Percentiles rank a stretch among this genome's conserved stretches.
These are phyloP conservation scores for Polia nebulosa DNA, from an alignment of 2,888 invertebrate species.

Conservation along the genomic window DNA sequence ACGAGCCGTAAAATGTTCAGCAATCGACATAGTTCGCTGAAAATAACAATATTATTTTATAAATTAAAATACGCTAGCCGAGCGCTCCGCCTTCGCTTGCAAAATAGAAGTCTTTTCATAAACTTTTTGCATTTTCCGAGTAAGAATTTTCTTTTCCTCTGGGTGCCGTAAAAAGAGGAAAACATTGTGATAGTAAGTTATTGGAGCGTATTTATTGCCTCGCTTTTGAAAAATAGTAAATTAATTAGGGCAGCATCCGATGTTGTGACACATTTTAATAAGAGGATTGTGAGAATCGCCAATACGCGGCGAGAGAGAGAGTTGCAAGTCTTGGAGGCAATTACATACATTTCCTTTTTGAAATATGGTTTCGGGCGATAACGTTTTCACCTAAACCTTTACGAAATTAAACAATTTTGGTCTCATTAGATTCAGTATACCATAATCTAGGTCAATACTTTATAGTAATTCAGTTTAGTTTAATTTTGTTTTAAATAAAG, in stretches of 20 bases:
- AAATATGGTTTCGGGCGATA: too few relatives aligned
- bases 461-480: too few relatives aligned
- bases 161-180: conserved; percentile 1
- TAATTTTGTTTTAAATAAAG: too few relatives aligned
- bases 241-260: not conserved
- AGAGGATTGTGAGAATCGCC: too few relatives aligned
- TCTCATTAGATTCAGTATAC: too few relatives aligned
- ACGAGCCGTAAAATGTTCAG: conserved; percentile 49
- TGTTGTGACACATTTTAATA: not conserved
- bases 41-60: conserved; percentile 43
- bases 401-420: too few relatives aligned
- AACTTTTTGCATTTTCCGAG: not conserved
- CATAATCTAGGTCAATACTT: too few relatives aligned
- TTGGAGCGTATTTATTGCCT: conserved; percentile 2
- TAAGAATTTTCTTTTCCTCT: not conserved
- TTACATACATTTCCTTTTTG: too few relatives aligned
- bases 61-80: conserved; percentile 23
- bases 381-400: too few relatives aligned
- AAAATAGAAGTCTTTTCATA: not conserved
- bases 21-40: conserved; percentile 45
- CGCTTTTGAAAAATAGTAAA: not conserved
- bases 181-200: not conserved
- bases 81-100: not conserved
- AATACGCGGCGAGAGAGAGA: too few relatives aligned
- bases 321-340: too few relatives aligned